These are phyloP conservation scores for Cosmorhoe ocellata DNA, from an alignment of 2,888 invertebrate species.

Conservation along the genomic window DNA sequence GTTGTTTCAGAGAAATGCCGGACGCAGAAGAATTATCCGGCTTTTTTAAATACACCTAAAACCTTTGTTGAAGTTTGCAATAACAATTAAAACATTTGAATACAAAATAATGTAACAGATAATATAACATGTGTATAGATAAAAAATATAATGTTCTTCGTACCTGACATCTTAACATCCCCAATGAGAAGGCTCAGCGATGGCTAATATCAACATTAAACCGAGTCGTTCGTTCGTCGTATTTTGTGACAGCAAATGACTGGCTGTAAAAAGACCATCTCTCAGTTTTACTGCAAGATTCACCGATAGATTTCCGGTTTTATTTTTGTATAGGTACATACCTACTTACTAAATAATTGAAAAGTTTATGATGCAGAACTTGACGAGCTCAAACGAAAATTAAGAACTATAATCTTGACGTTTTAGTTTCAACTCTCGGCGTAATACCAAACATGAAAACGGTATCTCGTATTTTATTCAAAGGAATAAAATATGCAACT, in stretches of 20 bases:
- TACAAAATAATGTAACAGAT: too few relatives aligned
- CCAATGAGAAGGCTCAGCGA: constrained; percentile 16
- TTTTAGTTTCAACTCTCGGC: too few relatives aligned
- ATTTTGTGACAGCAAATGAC: constrained; percentile 34
- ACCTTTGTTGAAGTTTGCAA: too few relatives aligned
- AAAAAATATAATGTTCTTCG: too few relatives aligned
- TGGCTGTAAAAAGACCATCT: constrained; percentile 37
- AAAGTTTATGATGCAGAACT: constrained; percentile 11
- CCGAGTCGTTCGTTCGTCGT: constrained; percentile 31
- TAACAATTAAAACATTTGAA: too few relatives aligned
- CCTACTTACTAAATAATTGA: constrained; percentile 3
- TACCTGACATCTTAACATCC: background rate
- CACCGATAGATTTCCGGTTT: constrained; percentile 20
- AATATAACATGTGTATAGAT: too few relatives aligned
- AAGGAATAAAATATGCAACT: background rate
- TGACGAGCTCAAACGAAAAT: constrained; percentile 3
- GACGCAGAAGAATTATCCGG: too few relatives aligned
- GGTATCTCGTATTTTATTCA: too few relatives aligned
- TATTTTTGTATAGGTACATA: constrained; percentile 9
- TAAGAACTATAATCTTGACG: background rate
- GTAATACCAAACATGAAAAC: background rate
- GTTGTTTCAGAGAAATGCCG: too few relatives aligned
- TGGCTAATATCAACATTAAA: constrained; percentile 35
- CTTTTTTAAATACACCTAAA: too few relatives aligned
- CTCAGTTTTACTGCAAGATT: constrained; percentile 33